These are phyloP conservation scores for Phragmatobia fuliginosa DNA, from an alignment of 2,888 invertebrate species.

Conservation along the genomic window DNA sequence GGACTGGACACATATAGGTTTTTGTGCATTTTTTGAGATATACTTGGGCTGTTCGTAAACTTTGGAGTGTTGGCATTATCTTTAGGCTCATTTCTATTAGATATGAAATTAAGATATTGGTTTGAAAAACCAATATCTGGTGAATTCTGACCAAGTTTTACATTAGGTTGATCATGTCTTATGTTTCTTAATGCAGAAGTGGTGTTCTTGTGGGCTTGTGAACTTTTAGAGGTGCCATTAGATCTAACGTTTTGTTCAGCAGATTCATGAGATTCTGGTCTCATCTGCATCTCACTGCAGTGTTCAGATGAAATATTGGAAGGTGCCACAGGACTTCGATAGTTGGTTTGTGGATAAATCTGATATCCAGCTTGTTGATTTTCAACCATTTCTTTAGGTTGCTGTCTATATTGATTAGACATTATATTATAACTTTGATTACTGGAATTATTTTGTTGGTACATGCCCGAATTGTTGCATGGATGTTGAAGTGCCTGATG, in stretches of 20 bases:
- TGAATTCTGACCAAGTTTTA: constrained; percentile 75
- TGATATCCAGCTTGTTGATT: constrained; percentile 67
- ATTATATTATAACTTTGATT: constrained; percentile 71
- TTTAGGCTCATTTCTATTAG: constrained; percentile 84
- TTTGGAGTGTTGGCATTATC: constrained; percentile 85
- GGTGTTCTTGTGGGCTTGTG: constrained; percentile 69
- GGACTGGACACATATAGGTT: constrained; percentile 84
- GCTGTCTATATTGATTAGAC: constrained; percentile 74
- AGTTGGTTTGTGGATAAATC: constrained; percentile 74
- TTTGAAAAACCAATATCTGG: constrained; percentile 82
- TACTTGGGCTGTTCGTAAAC: constrained; percentile 82
- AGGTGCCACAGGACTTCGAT: constrained; percentile 59
- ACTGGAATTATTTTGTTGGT: constrained; percentile 62
- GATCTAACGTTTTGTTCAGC: constrained; percentile 63
- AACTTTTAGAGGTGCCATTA: constrained; percentile 62
- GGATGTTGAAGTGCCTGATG: constrained; percentile 60
- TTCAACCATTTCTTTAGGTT: constrained; percentile 69
- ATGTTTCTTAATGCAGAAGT: constrained; percentile 78
- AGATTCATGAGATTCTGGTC: constrained; percentile 60
- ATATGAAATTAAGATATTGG: constrained; percentile 81
- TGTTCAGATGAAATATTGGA: constrained; percentile 57
- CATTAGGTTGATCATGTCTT: constrained; percentile 79
- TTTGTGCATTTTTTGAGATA: constrained; percentile 84
- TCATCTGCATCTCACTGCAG: constrained; percentile 60
- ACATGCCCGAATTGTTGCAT: constrained; percentile 70